A percentile compares a stretch with the other conserved stretches of the same genome.
Conservation (phyloP, 2,797 vertebrate species). For the Sebastolobus altivelis region DNA sequence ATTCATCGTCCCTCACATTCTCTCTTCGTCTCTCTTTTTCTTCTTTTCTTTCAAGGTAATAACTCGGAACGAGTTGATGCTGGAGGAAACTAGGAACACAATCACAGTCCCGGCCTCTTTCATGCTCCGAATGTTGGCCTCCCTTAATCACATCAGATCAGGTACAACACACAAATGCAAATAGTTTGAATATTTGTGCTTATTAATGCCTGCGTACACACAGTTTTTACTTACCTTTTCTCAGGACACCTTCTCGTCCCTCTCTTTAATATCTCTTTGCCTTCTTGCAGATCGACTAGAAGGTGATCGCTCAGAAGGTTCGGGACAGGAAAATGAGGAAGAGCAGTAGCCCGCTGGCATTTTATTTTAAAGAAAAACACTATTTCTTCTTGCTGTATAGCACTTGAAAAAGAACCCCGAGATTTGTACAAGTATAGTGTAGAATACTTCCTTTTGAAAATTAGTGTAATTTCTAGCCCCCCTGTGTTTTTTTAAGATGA, state of each 20-base stretch:
- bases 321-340: slow-evolving; percentile 95
- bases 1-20: neutral
- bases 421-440: slow-evolving; percentile 93
- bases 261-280: slow-evolving; percentile 2
- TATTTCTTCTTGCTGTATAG: slow-evolving; percentile 83
- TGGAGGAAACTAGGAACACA: slow-evolving; percentile 98
- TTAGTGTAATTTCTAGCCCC: slow-evolving; percentile 92
- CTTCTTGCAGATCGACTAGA: slow-evolving; percentile 89
- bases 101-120: slow-evolving; percentile 99
- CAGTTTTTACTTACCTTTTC: neutral
- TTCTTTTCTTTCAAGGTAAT: slow-evolving; percentile 89
- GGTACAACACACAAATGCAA: slow-evolving; percentile 48
- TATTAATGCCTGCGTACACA: too few species aligned
- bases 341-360: slow-evolving; percentile 84
- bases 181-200: neutral
- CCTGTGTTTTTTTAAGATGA: slow-evolving; percentile 84
- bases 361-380: slow-evolving; percentile 67
- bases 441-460: slow-evolving; percentile 95
- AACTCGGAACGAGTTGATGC: slow-evolving; percentile 97
- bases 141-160: slow-evolving; percentile 90
- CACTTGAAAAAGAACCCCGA: slow-evolving; percentile 82
- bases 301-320: slow-evolving; percentile 95
- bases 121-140: slow-evolving; percentile 98
- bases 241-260: neutral
- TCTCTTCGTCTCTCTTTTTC: neutral